Base-by-base conservation (phyloP, 2,888 invertebrate species). In the Anagyrus pseudococci region DNA sequence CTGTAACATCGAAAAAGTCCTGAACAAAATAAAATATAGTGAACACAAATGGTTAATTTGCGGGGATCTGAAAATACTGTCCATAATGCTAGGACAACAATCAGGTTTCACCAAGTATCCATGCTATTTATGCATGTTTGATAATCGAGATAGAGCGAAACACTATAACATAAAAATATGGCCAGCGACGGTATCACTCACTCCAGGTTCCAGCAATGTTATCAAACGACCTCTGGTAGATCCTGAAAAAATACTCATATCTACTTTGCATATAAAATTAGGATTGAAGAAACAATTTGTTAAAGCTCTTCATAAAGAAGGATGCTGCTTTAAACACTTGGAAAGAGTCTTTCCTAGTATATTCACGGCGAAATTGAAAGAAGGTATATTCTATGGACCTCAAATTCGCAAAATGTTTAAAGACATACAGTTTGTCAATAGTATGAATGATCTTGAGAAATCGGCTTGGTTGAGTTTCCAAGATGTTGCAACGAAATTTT, bases 401-500 rank as follows among this genome's bases (percentile, higher is more conserved):
- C 19, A 43, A 8, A 43, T 43, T 43, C 43, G 43, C 17, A 43
- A 10, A 7, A 17, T 43, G 4, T 43, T 43, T 20, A 20, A n/a
- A 43, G 17, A 43, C 17, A 17, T 8, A 15, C 15, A 43, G 17
- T 43, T 43, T 3, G 17, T 43, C 2, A n/a, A 2, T 43, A 2
- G 2, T n/a, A 43, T 43, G 17, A 17, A 4, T 43, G 2, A 43
- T 4, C 17, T 19, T 17, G 4, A 43, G 17, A 43, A n/a, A 43
- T 8, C 19, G 1, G 43, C 17, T 15, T 43, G 17, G 17, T n/a
- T 10, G 7, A 43, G 20, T 43, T 43, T n/a, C 48, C 44, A 56
- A 33, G 43, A 49, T 19, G 26, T 63, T n/a, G 17, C 41, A 33
- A 22, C 58, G 52, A 58, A 67, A 33, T 67, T 65, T 29, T 46